Conservation (phyloP, 2,888 invertebrate species). For the Ceramica pisi region DNA sequence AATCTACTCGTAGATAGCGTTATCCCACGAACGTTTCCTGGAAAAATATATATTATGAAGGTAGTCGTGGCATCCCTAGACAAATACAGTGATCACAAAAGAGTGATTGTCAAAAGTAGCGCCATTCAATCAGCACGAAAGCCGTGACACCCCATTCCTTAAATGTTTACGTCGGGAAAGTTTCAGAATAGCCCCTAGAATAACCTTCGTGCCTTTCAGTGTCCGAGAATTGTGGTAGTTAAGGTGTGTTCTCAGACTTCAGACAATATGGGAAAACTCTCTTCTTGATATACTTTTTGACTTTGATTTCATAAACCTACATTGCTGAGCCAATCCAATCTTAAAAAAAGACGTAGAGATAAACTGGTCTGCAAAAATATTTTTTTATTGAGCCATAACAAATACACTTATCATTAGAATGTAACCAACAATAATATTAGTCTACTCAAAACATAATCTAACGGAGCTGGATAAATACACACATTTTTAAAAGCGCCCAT, state of each 20-base stretch:
- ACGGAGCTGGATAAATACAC: background rate
- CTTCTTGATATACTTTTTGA: background rate
- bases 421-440: background rate
- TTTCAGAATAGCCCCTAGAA: conserved; percentile 64
- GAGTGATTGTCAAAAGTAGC: conserved; percentile 62
- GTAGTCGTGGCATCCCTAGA: conserved; percentile 38
- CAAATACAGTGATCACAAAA: conserved; percentile 48
- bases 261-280: conserved; percentile 1
- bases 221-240: conserved; percentile 7
- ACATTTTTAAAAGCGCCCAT: conserved; percentile 23
- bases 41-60: conserved; percentile 12
- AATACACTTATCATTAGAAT: background rate
- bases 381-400: conserved; percentile 13
- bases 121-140: conserved; percentile 71
- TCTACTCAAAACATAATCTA: background rate
- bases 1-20: conserved; percentile 36
- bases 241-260: conserved; percentile 38
- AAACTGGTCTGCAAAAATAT: background rate
- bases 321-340: background rate
- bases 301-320: background rate
- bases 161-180: conserved; percentile 77
- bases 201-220: conserved; percentile 56
- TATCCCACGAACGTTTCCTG: conserved; percentile 22
- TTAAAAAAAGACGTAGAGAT: background rate
- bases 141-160: conserved; percentile 66